Evolutionary conservation across 2,888 invertebrate genomes (phyloP), one percentile per base, ranked within the genome.

Genomic region (Phyllotreta cruciferae): DNA sequence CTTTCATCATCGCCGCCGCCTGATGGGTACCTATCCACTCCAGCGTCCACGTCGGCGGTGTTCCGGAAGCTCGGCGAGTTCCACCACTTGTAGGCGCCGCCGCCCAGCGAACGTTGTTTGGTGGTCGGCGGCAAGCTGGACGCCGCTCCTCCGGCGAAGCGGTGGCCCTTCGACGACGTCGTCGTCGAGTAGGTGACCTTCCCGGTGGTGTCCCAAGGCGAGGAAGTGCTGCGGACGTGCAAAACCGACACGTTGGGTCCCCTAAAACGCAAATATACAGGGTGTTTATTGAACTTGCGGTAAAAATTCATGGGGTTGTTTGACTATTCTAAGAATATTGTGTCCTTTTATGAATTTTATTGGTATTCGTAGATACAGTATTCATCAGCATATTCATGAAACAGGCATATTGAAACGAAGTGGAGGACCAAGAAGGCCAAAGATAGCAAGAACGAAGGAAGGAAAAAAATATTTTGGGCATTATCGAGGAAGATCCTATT

Each of bases 181-280:
- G 77, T 71, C 41, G 78, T 76, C 35, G 79, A 74, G 62, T 77
- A 79, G 14, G 79, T 76, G 39, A 81, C 78, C 24, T 81, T 78
- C 6, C 81, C 79, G 56, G 76, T 74, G 2, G 77, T 63, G 66
- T 85, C 85, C 85, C 86, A 85, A 39, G 85, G 84, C 65, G 86
- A 85, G 13, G 85, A 83, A 1, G 84, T 81, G 68, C 82, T 82
- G 9, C 86, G 81, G 34, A 86, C 78, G 70, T 86, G 85, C 37
- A 86, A 78, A 62, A 86, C 81, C 55, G 85, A 85, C 60, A 86
- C 82, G 74, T 85, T 86, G 58, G 83, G 81, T 10, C 83, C 83
- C 75, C 86, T 86, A 80, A 6, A 81, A 80, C 14, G 60, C 63
- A 66, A 64, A n/a, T 6, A 38, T 50, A 39, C n/a, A n/a, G n/a